Evolutionary conservation across 2,113 vertebrate genomes (phyloP).

Genomic region (Eretmochelys imbricata): DNA sequence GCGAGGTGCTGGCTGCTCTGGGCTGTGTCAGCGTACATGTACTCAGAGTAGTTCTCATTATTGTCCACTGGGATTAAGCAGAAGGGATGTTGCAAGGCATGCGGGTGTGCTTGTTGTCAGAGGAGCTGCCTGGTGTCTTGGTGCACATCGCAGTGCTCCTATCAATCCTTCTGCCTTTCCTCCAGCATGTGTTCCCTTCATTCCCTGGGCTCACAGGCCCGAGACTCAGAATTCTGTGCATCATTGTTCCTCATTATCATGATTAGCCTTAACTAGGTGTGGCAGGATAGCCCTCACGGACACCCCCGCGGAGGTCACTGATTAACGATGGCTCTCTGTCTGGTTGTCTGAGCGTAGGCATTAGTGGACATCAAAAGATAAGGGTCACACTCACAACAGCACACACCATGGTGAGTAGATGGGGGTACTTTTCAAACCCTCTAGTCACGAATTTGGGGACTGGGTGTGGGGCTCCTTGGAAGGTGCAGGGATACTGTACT

Average conservation of each 20-base stretch:
- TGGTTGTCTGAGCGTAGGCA: no score
- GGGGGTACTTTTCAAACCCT: neutral
- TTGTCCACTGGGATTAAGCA: neutral
- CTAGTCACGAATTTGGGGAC: neutral
- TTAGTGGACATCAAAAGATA: neutral
- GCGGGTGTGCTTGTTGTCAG: neutral
- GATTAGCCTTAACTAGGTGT: neutral
- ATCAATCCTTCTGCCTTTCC: neutral
- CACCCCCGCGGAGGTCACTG: neutral
- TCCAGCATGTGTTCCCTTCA: neutral
- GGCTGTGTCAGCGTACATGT: neutral
- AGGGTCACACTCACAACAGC: neutral
- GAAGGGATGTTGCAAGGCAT: neutral
- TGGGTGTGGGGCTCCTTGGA: neutral
- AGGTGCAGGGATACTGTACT: neutral
- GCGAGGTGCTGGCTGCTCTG: neutral
- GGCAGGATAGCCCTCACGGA: neutral
- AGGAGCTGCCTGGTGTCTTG: neutral
- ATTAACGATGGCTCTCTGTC: no score
- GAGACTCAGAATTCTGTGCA: neutral
- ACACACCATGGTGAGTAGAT: neutral
- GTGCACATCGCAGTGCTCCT: neutral
- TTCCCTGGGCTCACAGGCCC: neutral
- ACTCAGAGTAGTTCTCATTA: neutral
- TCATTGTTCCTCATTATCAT: neutral